Base-by-base conservation (phyloP, 2,113 vertebrate genomes). In the Pituophis catenifer region DNA sequence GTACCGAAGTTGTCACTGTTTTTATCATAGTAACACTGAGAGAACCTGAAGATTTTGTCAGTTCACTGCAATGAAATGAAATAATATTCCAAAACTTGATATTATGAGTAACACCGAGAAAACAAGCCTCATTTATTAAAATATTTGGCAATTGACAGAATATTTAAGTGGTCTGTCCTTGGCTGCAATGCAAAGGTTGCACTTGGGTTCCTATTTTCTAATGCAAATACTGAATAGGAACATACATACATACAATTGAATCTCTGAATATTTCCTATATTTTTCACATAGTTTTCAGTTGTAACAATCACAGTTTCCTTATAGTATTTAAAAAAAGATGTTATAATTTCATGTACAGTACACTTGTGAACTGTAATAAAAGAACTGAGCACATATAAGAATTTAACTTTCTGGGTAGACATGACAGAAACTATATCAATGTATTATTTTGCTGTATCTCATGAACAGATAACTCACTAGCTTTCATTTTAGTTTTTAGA, bases 111-210 rank as follows among this genome's bases (percentile, higher is more conserved):
- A 0, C 33, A 93, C 91, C n/a, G 9, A 50, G 5, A 86, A 12
- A 29, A 81, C 33, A 86, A 91, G 48, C 88, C 57, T 88, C 91
- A 92, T 75, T 89, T 94, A 92, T 93, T 95, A 96, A 96, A 94
- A 93, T 96, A 88, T 93, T 95, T 94, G 93, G 96, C 86, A 95
- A 95, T 95, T 93, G 97, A 96, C 96, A 97, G 97, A 97, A 59
- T 93, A 86, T 93, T 95, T 91, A 95, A 94, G 94, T 5, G 26
- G 95, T 6, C 8, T 8, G 9, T 54, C 58, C 19, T 75, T 88
- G 55, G n/a, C 54, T 90, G 44, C 13, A 89, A 17, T 29, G n/a
- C 54, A 94, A 88, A 81, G 52, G 52, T 57, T 91, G 57, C 33
- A 94, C 91, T 52, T 65, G 0, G 0, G 62, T 81, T 89, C 70